Percentiles rank a stretch among this genome's conserved stretches.
phyloP scores from a whole-genome alignment of 2,113 vertebrate species.

The Eolophus roseicapilla region DNA sequence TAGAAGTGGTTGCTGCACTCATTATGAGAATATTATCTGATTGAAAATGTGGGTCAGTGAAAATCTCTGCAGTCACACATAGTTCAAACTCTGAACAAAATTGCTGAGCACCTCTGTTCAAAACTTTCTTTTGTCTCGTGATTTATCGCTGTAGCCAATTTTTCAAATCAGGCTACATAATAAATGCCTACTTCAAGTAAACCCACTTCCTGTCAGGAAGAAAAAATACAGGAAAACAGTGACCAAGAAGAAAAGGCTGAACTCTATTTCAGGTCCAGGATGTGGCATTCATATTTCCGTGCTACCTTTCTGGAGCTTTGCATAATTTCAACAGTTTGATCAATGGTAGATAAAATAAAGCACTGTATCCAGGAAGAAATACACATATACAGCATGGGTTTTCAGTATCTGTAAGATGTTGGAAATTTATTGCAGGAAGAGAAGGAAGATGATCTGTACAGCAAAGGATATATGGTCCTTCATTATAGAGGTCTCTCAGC shows the following conservation, averaged over 20 bases:
- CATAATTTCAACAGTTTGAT: background rate
- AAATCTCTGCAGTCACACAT: background rate
- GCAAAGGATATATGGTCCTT: background rate
- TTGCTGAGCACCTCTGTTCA: background rate
- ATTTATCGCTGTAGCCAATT: background rate
- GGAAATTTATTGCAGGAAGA: background rate
- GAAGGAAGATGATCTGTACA: background rate
- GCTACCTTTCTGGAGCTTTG: background rate
- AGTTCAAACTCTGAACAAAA: background rate
- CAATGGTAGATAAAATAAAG: background rate
- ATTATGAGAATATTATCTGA: background rate
- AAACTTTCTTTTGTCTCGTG: background rate
- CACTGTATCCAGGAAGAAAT: background rate
- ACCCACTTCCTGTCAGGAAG: constrained; percentile 10
- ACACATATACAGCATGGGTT: background rate
- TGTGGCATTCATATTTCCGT: background rate
- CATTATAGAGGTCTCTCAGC: background rate
- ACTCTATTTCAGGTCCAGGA: constrained; percentile 11
- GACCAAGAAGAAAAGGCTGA: background rate
- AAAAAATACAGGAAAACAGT: background rate
- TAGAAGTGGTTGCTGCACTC: background rate
- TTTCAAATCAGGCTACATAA: background rate
- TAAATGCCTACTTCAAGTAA: constrained; percentile 19
- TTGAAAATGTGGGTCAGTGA: background rate
- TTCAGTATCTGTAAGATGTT: constrained; percentile 2